Base-by-base conservation (phyloP, 2,113 vertebrate genomes). In the Prolemur simus region DNA sequence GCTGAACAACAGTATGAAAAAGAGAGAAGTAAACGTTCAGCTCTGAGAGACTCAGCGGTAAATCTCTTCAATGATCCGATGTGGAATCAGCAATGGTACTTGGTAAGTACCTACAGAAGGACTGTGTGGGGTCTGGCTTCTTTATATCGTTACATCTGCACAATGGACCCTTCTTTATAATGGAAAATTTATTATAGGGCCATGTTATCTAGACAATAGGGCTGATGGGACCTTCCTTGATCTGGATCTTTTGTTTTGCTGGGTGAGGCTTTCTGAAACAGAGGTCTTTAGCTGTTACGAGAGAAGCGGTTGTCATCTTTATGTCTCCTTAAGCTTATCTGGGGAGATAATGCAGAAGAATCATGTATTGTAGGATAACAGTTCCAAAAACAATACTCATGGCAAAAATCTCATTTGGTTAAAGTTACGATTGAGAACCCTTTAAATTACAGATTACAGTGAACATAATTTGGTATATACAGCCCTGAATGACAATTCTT, bases 21-120 rank as follows among this genome's bases (percentile, higher is more conserved):
- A 89, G 98, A 98, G 10, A 98, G 99, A 96, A 99, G 83, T 77
- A 99, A 99, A 94, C 99, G 99, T 49, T 99, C 98, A 1, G 87
- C 98, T 0, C 2, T 99, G 47, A 97, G 97, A 95, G 97, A 98
- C 87, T 99, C 98, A 0, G 99, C 99, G 88, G 98, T 99, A 93
- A 99, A 99, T 89, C 99, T 99, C 94, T 99, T 99, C 95, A 99
- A 99, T 12, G 99, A 99, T 80, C 99, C 99, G 4, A 99, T 99
- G 99, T 99, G 99, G 99, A 99, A 99, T 97, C 99, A 99, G 96
- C 99, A 99, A 98, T 99, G 99, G 99, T 99, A 99, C 95, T 98
- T 99, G 99, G 99, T 99, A 98, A 99, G 99, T 98, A 56, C 64
- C 68, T 92, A 8, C 13, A 92, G 17, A 87, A 86, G 37, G 14